A percentile compares a stretch with the other conserved stretches of the same genome.
Conservation (phyloP, 2,113 vertebrate species). For the Cyrtonyx montezumae region DNA sequence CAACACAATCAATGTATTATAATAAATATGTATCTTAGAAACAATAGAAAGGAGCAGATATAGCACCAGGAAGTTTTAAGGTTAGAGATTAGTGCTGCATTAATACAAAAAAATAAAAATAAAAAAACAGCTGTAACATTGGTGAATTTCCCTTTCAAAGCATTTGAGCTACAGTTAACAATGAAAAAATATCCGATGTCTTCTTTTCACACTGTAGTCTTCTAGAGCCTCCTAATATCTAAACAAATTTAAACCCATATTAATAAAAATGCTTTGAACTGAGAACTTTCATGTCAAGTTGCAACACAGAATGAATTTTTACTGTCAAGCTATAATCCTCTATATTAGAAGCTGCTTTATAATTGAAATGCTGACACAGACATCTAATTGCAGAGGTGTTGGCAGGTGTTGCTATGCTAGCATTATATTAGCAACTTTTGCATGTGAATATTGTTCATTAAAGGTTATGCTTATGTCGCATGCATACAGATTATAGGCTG, state of each 20-base stretch:
- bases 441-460: constrained; percentile 33
- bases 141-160: constrained; percentile 54
- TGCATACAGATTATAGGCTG: constrained; percentile 1
- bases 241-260: constrained; percentile 50
- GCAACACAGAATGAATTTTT: constrained; percentile 52
- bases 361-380: constrained; percentile 63
- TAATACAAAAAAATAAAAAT: neutral
- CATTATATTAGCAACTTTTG: constrained; percentile 43
- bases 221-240: constrained; percentile 21
- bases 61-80: neutral
- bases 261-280: constrained; percentile 67
- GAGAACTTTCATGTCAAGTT: constrained; percentile 40
- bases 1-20: neutral
- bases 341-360: constrained; percentile 52
- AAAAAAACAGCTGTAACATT: neutral
- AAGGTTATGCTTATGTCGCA: constrained; percentile 38
- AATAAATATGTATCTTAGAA: neutral
- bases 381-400: constrained; percentile 56
- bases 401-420: constrained; percentile 35
- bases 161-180: neutral
- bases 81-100: neutral
- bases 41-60: neutral
- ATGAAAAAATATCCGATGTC: constrained; percentile 19
- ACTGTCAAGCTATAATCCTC: constrained; percentile 52
- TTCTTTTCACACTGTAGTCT: constrained; percentile 8